phyloP scores from a whole-genome alignment of 2,888 invertebrate species.

The Lochmaea crataegi region DNA sequence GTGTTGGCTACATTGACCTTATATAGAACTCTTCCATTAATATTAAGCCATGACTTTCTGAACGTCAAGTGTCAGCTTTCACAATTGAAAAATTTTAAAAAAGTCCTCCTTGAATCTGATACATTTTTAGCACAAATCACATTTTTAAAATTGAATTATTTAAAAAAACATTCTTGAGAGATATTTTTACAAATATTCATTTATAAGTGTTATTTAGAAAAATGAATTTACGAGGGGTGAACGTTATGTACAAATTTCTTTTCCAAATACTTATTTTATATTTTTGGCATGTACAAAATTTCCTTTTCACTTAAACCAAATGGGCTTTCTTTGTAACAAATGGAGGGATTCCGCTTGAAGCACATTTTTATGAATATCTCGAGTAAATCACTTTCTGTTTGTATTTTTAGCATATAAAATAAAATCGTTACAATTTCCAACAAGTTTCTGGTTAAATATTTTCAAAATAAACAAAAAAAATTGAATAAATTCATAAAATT shows the following conservation, averaged over 20 bases:
- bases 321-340: neutral
- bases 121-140: constrained; percentile 10
- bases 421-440: neutral
- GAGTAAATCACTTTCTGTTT: neutral
- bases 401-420: neutral
- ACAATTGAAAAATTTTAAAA: too few species aligned
- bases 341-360: neutral
- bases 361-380: neutral
- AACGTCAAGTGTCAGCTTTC: too few species aligned
- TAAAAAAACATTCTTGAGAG: neutral
- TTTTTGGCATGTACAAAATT: neutral
- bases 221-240: neutral
- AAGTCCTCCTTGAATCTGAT: constrained; percentile 5
- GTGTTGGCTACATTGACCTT: too few species aligned
- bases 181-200: too few species aligned
- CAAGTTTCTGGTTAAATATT: too few species aligned
- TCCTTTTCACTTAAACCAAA: neutral
- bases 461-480: too few species aligned
- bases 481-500: too few species aligned
- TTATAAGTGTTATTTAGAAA: too few species aligned
- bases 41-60: too few species aligned
- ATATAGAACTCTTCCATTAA: too few species aligned
- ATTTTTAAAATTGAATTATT: constrained; percentile 3
- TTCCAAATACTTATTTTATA: too few species aligned
- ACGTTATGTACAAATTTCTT: neutral